phyloP scores from a whole-genome alignment of 2,888 invertebrate species.

The Cheilosia scutellata region DNA sequence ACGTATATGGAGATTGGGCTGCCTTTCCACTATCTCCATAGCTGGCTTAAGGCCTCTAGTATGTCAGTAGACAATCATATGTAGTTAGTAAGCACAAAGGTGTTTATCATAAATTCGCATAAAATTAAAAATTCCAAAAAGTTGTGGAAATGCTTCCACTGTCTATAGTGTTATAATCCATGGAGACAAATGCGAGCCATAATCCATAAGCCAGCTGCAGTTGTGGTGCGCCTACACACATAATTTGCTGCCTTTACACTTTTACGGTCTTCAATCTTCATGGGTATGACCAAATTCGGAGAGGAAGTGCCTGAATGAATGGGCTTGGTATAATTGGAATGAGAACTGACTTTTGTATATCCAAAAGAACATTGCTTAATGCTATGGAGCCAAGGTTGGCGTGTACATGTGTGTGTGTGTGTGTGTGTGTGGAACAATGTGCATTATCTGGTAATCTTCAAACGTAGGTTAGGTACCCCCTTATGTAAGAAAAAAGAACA shows the following conservation, averaged over 20 bases:
- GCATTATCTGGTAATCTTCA: slow-evolving; percentile 16
- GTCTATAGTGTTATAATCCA: background rate
- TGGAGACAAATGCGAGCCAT: background rate
- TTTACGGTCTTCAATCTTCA: background rate
- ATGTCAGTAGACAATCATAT: too few species aligned
- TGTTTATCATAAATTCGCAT: background rate
- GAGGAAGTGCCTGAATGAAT: slow-evolving; percentile 18
- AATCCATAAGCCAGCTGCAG: background rate
- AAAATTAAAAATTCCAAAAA: background rate
- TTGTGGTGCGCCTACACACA: background rate
- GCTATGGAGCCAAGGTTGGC: slow-evolving; percentile 10
- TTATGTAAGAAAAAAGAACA: slow-evolving; percentile 5
- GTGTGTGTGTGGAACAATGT: background rate
- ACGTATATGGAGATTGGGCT: too few species aligned
- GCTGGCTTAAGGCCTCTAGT: too few species aligned
- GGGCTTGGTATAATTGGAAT: slow-evolving; percentile 14
- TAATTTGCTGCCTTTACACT: background rate
- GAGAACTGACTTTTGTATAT: slow-evolving; percentile 5
- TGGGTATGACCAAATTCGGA: slow-evolving; percentile 20
- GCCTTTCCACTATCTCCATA: too few species aligned
- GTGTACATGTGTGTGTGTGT: background rate
- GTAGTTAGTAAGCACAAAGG: too few species aligned
- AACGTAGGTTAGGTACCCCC: slow-evolving; percentile 1
- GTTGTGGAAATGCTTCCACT: background rate
- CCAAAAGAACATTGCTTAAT: slow-evolving; percentile 4